Evolutionary conservation across 2,888 invertebrate species (phyloP).

Genomic region (Neria commutata): DNA sequence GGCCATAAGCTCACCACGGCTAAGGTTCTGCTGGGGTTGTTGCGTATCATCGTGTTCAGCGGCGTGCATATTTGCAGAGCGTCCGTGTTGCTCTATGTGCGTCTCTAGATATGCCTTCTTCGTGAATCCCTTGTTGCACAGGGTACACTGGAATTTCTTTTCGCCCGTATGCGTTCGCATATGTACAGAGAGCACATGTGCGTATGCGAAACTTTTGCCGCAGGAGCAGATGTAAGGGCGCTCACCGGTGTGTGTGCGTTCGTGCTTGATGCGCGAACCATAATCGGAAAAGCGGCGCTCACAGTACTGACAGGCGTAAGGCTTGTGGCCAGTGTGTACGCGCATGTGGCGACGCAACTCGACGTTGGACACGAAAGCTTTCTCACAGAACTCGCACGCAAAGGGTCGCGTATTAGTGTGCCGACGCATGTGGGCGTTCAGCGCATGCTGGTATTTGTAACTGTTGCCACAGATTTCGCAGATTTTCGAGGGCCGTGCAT

Average conservation of each 20-base stretch:
- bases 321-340: constrained; percentile 61
- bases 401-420: constrained; percentile 58
- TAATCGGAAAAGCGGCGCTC: constrained; percentile 61
- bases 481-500: constrained; percentile 48
- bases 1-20: constrained; percentile 9
- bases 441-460: constrained; percentile 60
- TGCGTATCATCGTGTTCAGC: constrained; percentile 9
- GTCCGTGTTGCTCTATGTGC: constrained; percentile 45
- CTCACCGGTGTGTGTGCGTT: constrained; percentile 60
- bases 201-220: constrained; percentile 58
- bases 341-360: constrained; percentile 61
- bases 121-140: constrained; percentile 59
- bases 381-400: constrained; percentile 58
- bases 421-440: constrained; percentile 60
- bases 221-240: constrained; percentile 57
- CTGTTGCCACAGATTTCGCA: constrained; percentile 61
- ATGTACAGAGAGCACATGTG: constrained; percentile 59
- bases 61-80: background rate
- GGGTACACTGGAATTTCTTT: constrained; percentile 56
- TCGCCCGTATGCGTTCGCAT: constrained; percentile 58
- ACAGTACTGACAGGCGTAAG: constrained; percentile 58
- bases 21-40: background rate
- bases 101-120: constrained; percentile 56
- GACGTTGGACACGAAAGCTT: constrained; percentile 60
- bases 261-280: constrained; percentile 61